phyloP scores from a whole-genome alignment of 1,140 invertebrate genomes.

The Paralvinella palmiformis region DNA sequence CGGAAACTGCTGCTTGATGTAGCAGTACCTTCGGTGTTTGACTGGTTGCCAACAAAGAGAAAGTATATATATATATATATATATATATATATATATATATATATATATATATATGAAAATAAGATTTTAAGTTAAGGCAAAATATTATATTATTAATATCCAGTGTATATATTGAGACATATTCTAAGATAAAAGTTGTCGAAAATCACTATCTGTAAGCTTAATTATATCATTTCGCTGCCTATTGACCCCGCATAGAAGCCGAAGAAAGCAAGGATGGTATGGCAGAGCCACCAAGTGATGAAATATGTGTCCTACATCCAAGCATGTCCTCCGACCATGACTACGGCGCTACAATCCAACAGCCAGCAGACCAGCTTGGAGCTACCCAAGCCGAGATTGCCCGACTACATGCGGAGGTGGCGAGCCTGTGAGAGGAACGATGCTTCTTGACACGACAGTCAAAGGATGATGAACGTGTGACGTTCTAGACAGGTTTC shows the following conservation, averaged over 20 bases:
- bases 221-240: too few relatives aligned
- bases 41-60: too few relatives aligned
- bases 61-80: neutral
- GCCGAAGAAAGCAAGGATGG: neutral
- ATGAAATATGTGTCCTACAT: neutral
- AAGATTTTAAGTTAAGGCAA: neutral
- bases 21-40: too few relatives aligned
- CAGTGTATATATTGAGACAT: neutral
- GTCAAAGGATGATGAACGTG: slow-evolving; percentile 2
- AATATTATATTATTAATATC: neutral
- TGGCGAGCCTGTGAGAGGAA: slow-evolving; percentile 4
- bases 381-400: neutral
- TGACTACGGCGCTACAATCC: neutral
- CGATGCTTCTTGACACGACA: neutral
- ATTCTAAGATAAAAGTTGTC: neutral
- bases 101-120: neutral
- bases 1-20: too few relatives aligned
- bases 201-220: neutral
- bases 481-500: neutral
- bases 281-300: neutral
- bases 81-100: neutral
- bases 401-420: neutral
- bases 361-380: slow-evolving; percentile 5
- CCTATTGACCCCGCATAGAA: too few relatives aligned
- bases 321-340: neutral